Evolutionary conservation across 2,888 invertebrate species (phyloP).

Genomic region (Gastrophysa polygoni): DNA sequence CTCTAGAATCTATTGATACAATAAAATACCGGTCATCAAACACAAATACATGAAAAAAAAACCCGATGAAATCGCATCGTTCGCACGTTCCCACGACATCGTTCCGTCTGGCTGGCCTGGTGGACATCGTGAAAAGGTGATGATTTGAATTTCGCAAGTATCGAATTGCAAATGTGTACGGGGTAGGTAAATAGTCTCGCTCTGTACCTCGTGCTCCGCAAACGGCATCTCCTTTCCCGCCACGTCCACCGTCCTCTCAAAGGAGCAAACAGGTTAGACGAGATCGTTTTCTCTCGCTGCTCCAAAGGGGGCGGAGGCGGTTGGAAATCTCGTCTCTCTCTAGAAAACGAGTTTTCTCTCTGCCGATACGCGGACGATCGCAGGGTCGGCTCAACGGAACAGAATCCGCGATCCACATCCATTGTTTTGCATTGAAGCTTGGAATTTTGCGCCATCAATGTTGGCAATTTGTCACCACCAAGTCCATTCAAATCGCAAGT

Average conservation of each 20-base stretch:
- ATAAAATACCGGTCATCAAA: background rate
- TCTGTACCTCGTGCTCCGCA: too few species aligned
- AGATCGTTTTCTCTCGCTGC: conserved; percentile 47
- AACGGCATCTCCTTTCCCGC: conserved; percentile 34
- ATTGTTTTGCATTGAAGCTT: too few species aligned
- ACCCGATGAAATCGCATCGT: too few species aligned
- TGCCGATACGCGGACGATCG: background rate
- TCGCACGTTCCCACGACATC: conserved; percentile 35
- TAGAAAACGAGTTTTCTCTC: conserved; percentile 45
- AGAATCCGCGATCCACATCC: too few species aligned
- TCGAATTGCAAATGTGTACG: conserved; percentile 47
- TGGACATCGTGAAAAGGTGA: conserved; percentile 42
- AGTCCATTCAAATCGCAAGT: too few species aligned
- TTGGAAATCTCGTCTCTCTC: conserved; percentile 49
- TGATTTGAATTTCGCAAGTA: conserved; percentile 49
- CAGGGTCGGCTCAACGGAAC: background rate
- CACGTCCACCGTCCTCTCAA: conserved; percentile 29
- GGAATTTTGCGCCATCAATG: too few species aligned
- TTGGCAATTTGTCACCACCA: too few species aligned
- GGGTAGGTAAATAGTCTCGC: background rate
- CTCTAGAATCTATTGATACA: too few species aligned
- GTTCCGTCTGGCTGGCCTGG: conserved; percentile 29
- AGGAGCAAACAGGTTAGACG: conserved; percentile 55
- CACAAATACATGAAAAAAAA: too few species aligned
- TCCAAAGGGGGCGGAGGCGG: conserved; percentile 57